Base-by-base conservation (phyloP, 2,113 vertebrate species). In the Mustela lutreola region DNA sequence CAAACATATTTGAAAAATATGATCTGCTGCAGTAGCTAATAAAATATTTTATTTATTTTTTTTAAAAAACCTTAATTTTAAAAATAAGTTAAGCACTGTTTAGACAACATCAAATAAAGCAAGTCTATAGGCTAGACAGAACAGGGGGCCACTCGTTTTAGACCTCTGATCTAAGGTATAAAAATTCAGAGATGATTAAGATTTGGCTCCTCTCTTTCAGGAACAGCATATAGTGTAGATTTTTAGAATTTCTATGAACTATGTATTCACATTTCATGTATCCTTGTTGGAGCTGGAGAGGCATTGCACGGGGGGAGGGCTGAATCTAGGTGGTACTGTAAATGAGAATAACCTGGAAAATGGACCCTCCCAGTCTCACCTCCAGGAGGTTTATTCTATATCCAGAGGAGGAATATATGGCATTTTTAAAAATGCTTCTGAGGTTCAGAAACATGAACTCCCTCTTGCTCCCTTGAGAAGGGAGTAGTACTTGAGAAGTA, bases 241-340 rank as follows among this genome's bases (percentile, higher is more conserved):
- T 82, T 95, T 95, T 56, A n/a, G n/a, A 36, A 79, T 89, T 76
- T 89, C 53, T 92, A 26, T 92, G 65, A 86, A 92, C 90, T 73
- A 75, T 3, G 0, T 79, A 63, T 81, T 94, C 16, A 94, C 16
- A 22, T 22, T 65, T 84, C 90, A 94, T 58, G 42, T 76, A 12
- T 16, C 16, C 9, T 88, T 88, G 7, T 28, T 62, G 18, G 89
- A 84, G 21, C 33, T 86, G 60, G 28, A 93, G 10, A 58, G 18
- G 31, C 75, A 1, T 88, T 88, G n/a, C 18, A 42, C 5, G 42
- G 3, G 4, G 9, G 1, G 2, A 19, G 5, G 60, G 39, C 12
- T 83, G n/a, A 84, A 7, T 78, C 21, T 63, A 58, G 11, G n/a
- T 31, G 33, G 31, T 14, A 79, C 5, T 14, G 0, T 48, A 16